Conservation (phyloP, 2,888 invertebrate species). For the Sinopyrophorus schimmeli region DNA sequence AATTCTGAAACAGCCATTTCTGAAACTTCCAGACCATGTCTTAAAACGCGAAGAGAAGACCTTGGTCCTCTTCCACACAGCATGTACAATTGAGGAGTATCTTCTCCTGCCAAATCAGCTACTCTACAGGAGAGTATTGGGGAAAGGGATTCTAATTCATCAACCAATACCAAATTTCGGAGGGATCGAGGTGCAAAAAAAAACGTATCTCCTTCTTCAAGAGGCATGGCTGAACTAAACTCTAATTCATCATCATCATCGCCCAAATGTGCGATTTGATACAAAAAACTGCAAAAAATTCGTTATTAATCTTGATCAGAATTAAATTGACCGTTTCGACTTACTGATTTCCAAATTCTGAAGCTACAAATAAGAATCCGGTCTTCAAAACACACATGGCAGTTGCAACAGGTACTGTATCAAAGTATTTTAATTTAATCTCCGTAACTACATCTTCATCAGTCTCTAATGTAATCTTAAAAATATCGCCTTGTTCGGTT, state of each 20-base stretch:
- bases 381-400: constrained; percentile 98
- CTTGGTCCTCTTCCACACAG: constrained; percentile 95
- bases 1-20: constrained; percentile 99
- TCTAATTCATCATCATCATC: constrained; percentile 99
- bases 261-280: constrained; percentile 98
- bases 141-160: constrained; percentile 94
- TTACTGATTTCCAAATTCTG: constrained; percentile 99
- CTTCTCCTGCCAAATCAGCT: constrained; percentile 96
- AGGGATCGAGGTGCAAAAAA: constrained; percentile 95
- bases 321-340: no score
- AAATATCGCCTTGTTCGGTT: constrained; percentile 97
- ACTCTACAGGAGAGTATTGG: constrained; percentile 83
- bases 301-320: no score
- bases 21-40: constrained; percentile 97
- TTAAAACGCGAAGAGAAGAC: constrained; percentile 87
- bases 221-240: constrained; percentile 96
- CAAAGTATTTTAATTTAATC: constrained; percentile 98
- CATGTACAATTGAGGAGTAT: constrained; percentile 97
- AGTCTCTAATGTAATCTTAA: constrained; percentile 95
- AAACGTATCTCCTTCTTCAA: constrained; percentile 98
- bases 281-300: constrained; percentile 80
- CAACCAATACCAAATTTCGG: constrained; percentile 93
- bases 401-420: constrained; percentile 96
- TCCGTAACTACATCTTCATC: constrained; percentile 99
- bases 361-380: constrained; percentile 97